These are phyloP conservation scores for Ctena decussata DNA, from an alignment of 2,888 invertebrate genomes.

Conservation along the genomic window DNA sequence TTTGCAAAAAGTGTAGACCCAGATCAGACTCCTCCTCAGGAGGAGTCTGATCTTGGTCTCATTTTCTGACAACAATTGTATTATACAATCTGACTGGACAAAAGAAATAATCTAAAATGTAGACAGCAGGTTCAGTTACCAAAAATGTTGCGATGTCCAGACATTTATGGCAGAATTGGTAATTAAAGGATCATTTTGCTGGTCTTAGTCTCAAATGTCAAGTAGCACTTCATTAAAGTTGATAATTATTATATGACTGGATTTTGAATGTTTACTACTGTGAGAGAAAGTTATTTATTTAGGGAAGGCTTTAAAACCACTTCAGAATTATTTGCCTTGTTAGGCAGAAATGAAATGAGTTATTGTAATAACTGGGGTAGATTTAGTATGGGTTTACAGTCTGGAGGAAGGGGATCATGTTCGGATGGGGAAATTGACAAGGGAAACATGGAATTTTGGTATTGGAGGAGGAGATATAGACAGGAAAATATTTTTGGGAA, in stretches of 20 bases:
- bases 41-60: too few species aligned
- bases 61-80: too few species aligned
- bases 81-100: too few species aligned
- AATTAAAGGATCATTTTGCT: background rate
- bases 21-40: too few species aligned
- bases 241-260: background rate
- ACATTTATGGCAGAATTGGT: too few species aligned
- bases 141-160: too few species aligned
- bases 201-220: background rate
- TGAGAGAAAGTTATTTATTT: constrained; percentile 48
- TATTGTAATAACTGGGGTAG: background rate
- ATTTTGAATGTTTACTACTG: constrained; percentile 25
- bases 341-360: constrained; percentile 27
- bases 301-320: constrained; percentile 46
- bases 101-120: too few species aligned
- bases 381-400: background rate
- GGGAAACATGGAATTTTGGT: background rate
- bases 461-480: background rate
- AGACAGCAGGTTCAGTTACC: too few species aligned
- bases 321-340: constrained; percentile 38
- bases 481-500: background rate
- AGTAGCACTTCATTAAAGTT: background rate
- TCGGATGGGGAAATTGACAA: background rate
- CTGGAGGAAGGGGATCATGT: background rate
- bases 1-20: too few species aligned